A percentile compares a stretch with the other conserved stretches of the same genome.
These are phyloP conservation scores for Nematostella vectensis DNA, from an alignment of 92 coral and sea anemone species.

Conservation along the genomic window DNA sequence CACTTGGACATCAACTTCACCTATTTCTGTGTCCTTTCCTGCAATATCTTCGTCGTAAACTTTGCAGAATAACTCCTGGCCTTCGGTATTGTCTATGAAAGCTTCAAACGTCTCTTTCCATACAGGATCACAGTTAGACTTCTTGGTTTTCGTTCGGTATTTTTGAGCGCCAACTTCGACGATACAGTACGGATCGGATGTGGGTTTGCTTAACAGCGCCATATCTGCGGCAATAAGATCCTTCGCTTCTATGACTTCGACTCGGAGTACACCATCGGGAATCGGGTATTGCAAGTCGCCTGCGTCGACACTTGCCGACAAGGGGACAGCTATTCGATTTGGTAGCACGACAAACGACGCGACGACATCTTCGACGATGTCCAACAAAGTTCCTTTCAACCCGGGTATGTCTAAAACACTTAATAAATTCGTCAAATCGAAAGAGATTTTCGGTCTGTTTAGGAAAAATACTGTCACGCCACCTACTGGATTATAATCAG, in stretches of 20 bases:
- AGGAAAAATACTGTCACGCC: slow-evolving; percentile 73
- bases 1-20: slow-evolving; percentile 43
- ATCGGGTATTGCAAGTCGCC: slow-evolving; percentile 80
- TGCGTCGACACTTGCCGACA: slow-evolving; percentile 55
- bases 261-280: slow-evolving; percentile 81
- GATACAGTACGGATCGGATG: slow-evolving; percentile 75
- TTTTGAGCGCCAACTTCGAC: slow-evolving; percentile 87
- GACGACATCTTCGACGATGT: slow-evolving; percentile 70
- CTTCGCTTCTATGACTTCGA: slow-evolving; percentile 65
- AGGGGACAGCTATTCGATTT: slow-evolving; percentile 83
- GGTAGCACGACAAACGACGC: slow-evolving; percentile 77
- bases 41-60: slow-evolving; percentile 72
- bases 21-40: slow-evolving; percentile 67
- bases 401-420: slow-evolving; percentile 91
- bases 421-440: slow-evolving; percentile 75
- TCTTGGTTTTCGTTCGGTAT: slow-evolving; percentile 72
- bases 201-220: slow-evolving; percentile 52
- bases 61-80: slow-evolving; percentile 56
- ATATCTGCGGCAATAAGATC: slow-evolving; percentile 62
- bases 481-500: slow-evolving; percentile 61
- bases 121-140: slow-evolving; percentile 54
- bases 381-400: slow-evolving; percentile 61
- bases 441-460: slow-evolving; percentile 75
- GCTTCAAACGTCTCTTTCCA: slow-evolving; percentile 88
- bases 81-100: slow-evolving; percentile 82